Percentiles rank a stretch among this genome's conserved stretches.
Conservation (phyloP, 92 coral and sea anemone genomes). For the Blastomussa wellsi region DNA sequence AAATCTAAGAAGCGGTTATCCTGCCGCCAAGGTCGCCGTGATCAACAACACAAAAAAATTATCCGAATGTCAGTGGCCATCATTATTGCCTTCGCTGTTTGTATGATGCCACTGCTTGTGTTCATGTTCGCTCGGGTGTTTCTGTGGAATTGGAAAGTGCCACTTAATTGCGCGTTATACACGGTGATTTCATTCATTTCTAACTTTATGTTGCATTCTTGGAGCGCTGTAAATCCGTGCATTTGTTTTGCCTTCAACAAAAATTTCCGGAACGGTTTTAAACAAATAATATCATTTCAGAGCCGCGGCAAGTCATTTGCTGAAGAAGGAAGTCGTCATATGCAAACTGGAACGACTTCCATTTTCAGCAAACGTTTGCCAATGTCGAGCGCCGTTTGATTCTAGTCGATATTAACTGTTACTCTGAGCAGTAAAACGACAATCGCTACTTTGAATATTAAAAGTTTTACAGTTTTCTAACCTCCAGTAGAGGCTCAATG, state of each 20-base stretch:
- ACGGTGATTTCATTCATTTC: background rate
- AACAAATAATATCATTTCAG: background rate
- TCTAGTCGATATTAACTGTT: too few relatives aligned
- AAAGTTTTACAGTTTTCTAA: too few relatives aligned
- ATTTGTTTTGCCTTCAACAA: slow-evolving; percentile 17
- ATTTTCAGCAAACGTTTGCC: too few relatives aligned
- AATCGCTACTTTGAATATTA: too few relatives aligned
- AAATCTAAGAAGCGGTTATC: background rate
- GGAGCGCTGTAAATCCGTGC: slow-evolving; percentile 35
- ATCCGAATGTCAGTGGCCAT: slow-evolving; percentile 17
- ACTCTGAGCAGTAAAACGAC: too few relatives aligned
- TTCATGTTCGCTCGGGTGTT: background rate
- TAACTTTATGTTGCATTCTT: background rate
- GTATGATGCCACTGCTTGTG: slow-evolving; percentile 6
- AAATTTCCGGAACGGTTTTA: slow-evolving; percentile 5
- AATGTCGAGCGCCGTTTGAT: too few relatives aligned
- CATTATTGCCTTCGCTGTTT: slow-evolving; percentile 11
- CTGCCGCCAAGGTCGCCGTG: background rate
- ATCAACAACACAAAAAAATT: background rate
- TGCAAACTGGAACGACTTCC: too few relatives aligned
- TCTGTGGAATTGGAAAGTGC: background rate
- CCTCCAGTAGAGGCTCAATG: too few relatives aligned
- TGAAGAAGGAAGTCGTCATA: too few relatives aligned
- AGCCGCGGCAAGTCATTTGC: too few relatives aligned
- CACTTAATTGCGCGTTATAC: background rate